These are phyloP conservation scores for Heliconius ismenius DNA, from an alignment of 2,888 invertebrate genomes.

Conservation along the genomic window DNA sequence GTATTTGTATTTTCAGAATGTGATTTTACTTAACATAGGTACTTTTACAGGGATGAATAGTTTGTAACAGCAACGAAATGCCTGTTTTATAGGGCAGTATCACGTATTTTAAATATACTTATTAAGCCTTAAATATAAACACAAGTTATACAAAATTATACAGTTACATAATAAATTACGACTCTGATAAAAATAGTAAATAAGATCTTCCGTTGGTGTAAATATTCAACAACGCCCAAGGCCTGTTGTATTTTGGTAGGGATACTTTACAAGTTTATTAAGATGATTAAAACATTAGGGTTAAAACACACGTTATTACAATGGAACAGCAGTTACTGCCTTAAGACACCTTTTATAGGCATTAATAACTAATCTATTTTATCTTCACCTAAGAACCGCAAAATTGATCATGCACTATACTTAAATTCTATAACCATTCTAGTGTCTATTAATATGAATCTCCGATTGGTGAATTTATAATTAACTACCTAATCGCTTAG, in stretches of 20 bases:
- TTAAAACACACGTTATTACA: constrained; percentile 22
- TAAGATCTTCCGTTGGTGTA: constrained; percentile 23
- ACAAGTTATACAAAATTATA: constrained; percentile 23
- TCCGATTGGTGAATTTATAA: constrained; percentile 57
- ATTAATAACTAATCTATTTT: constrained; percentile 35
- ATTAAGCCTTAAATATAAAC: constrained; percentile 22
- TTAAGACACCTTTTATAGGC: constrained; percentile 25
- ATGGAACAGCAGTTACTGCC: constrained; percentile 31
- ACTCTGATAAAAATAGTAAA: constrained; percentile 23
- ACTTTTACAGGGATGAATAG: neutral
- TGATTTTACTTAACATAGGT: neutral
- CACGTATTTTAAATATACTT: constrained; percentile 18
- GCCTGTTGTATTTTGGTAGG: constrained; percentile 27
- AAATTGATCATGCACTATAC: constrained; percentile 67
- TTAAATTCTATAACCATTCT: constrained; percentile 52
- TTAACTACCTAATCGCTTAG: constrained; percentile 64
- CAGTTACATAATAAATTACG: neutral
- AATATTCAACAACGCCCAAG: constrained; percentile 21
- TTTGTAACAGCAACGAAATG: constrained; percentile 14
- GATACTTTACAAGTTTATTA: constrained; percentile 25
- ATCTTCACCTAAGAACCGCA: constrained; percentile 53
- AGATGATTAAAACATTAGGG: constrained; percentile 17
- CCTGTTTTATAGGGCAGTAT: constrained; percentile 17
- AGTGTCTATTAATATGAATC: constrained; percentile 55
- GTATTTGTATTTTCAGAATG: neutral